These are phyloP conservation scores for Polypedilum pembai DNA, from an alignment of 1,140 invertebrate genomes.

Conservation along the genomic window DNA sequence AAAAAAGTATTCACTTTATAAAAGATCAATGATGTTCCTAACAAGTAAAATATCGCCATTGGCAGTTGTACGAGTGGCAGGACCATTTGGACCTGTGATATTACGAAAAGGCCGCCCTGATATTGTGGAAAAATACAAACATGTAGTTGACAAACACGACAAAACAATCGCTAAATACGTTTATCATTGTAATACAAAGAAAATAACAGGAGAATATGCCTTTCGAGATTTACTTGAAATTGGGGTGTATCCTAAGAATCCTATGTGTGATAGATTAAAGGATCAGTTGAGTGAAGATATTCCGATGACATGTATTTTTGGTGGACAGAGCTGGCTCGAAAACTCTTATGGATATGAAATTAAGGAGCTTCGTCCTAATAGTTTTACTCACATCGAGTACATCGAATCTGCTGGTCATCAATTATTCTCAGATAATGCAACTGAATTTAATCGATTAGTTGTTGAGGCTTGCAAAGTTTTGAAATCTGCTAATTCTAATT, in stretches of 20 bases:
- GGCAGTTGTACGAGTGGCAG: slow-evolving; percentile 63
- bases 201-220: slow-evolving; percentile 32
- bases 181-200: slow-evolving; percentile 21
- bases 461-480: not conserved
- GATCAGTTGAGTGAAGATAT: slow-evolving; percentile 31
- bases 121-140: not conserved
- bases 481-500: not conserved
- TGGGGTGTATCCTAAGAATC: slow-evolving; percentile 33
- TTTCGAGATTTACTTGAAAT: slow-evolving; percentile 33
- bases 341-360: slow-evolving; percentile 29
- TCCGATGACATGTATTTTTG: slow-evolving; percentile 33
- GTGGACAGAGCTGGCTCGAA: slow-evolving; percentile 33
- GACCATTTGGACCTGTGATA: slow-evolving; percentile 53
- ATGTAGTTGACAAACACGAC: not conserved
- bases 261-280: slow-evolving; percentile 30
- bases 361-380: slow-evolving; percentile 29
- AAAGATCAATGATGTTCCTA: slow-evolving; percentile 53
- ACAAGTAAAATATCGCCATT: slow-evolving; percentile 76
- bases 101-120: slow-evolving; percentile 12
- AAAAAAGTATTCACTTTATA: slow-evolving; percentile 52
- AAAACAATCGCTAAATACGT: slow-evolving; percentile 4
- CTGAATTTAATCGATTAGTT: slow-evolving; percentile 6
- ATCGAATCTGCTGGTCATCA: not conserved
- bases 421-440: not conserved
- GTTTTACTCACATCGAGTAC: slow-evolving; percentile 26